Evolutionary conservation across 2,797 vertebrate genomes (phyloP), one percentile per base, ranked within the genome.

Genomic region (Thamnophis elegans): DNA sequence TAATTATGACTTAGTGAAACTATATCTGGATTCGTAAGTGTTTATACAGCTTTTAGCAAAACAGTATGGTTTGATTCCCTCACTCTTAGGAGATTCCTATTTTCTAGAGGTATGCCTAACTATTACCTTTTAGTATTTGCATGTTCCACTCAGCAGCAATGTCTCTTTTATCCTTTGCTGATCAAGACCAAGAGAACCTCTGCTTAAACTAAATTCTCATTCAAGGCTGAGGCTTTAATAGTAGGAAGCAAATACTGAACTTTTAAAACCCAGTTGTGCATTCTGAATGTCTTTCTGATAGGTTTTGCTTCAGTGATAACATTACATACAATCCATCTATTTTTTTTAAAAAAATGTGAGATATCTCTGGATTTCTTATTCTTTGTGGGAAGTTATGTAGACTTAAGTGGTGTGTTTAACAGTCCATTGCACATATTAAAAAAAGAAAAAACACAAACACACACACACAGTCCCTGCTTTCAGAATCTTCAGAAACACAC

Each of bases 61-160:
- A 2, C 89, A 8, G 3, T 32, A 22, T 78, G 8, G 58, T 54
- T 89, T 93, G 65, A 55, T 68, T 16, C 18, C 82, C 4, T 16
- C 25, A 93, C 60, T 59, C 2, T 58, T 87, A 92, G 95, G 94
- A 96, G 95, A 96, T 89, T 93, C 13, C 53, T 54, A 93, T 58
- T 94, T 96, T 97, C 97, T 97, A 97, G 93, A 98, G 97, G 96
- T 97, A 42, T 20, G 18, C 9, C 16, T 42, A 42, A 42, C 20
- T 22, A 22, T 42, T 32, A 11, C 8, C 73, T 82, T 12, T 47
- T 82, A 82, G 42, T 12, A 82, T 82, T 82, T 82, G 10, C 78
- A 25, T 25, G 10, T 47, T 82, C 59, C 28, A 0, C 65, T 68
- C 0, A 1, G 91, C 10, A 89, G 0, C 3, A 56, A 20, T 1